Percentiles rank a stretch among this genome's conserved stretches.
phyloP scores from a whole-genome alignment of 2,797 vertebrate species.

The Allobates femoralis region DNA sequence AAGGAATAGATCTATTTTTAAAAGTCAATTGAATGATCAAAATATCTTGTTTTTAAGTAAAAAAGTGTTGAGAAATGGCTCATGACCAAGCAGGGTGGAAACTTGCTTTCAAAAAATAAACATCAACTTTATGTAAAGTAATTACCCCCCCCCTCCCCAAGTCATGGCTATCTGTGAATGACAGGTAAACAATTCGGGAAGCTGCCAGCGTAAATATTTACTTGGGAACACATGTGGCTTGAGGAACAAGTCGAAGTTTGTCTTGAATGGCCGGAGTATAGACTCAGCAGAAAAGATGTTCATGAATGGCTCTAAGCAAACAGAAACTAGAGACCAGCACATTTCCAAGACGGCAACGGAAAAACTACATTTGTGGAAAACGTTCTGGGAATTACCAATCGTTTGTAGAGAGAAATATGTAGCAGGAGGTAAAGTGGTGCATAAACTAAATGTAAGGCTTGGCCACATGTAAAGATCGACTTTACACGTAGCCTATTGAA shows the following conservation, averaged over 20 bases:
- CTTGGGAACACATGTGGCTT: conserved; percentile 67
- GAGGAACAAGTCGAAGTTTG: conserved; percentile 71
- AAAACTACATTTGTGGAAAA: conserved; percentile 48
- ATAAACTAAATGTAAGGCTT: not conserved
- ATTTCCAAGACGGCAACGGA: conserved; percentile 32
- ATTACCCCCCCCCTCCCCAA: conserved; percentile 63
- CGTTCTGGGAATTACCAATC: conserved; percentile 24
- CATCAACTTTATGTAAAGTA: conserved; percentile 69
- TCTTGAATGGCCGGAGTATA: conserved; percentile 58
- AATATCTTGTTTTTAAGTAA: conserved; percentile 68
- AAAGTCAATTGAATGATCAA: conserved; percentile 61
- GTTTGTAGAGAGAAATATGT: conserved; percentile 7
- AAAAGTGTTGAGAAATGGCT: conserved; percentile 68
- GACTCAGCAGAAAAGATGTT: conserved; percentile 61
- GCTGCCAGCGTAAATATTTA: conserved; percentile 80
- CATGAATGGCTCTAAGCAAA: conserved; percentile 67
- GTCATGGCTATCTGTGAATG: conserved; percentile 70
- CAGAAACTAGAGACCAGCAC: conserved; percentile 42
- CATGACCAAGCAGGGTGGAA: conserved; percentile 64
- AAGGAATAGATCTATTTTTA: conserved; percentile 66
- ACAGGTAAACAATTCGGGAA: conserved; percentile 75
- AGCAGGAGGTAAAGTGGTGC: not conserved
- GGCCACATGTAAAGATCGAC: not conserved
- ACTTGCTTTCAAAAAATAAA: conserved; percentile 70
- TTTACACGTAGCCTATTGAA: not conserved